Evolutionary conservation across 2,888 invertebrate species (phyloP).

Genomic region (Spisula subtruncata): DNA sequence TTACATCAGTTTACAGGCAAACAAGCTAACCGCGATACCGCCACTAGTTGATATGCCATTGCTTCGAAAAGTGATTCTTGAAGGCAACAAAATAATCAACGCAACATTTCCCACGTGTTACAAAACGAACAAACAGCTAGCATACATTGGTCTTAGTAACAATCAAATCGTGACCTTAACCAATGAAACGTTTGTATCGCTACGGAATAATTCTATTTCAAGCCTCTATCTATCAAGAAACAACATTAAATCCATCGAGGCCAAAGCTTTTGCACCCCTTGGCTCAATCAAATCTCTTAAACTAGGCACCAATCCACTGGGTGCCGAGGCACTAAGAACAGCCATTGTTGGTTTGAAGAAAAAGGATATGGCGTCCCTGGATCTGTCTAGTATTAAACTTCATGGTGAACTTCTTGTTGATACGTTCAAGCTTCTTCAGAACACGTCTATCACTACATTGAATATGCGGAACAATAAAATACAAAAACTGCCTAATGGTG

Average conservation of each 20-base stretch:
- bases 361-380: slow-evolving; percentile 73
- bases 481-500: slow-evolving; percentile 59
- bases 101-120: slow-evolving; percentile 76
- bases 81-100: slow-evolving; percentile 74
- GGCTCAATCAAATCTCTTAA: slow-evolving; percentile 75
- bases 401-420: slow-evolving; percentile 72
- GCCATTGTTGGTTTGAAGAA: slow-evolving; percentile 72
- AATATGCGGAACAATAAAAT: slow-evolving; percentile 77
- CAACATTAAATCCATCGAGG: slow-evolving; percentile 68
- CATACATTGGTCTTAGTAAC: slow-evolving; percentile 74
- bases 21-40: slow-evolving; percentile 71
- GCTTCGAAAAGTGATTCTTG: slow-evolving; percentile 73
- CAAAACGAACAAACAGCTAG: slow-evolving; percentile 48
- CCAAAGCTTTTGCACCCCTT: slow-evolving; percentile 71
- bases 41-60: slow-evolving; percentile 64
- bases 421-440: slow-evolving; percentile 74
- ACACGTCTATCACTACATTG: slow-evolving; percentile 73
- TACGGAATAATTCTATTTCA: slow-evolving; percentile 65
- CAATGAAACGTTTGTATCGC: slow-evolving; percentile 70
- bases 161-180: slow-evolving; percentile 73
- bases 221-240: slow-evolving; percentile 77
- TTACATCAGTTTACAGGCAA: slow-evolving; percentile 72
- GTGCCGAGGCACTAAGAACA: slow-evolving; percentile 64
- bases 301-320: slow-evolving; percentile 78
- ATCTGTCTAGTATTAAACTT: slow-evolving; percentile 76